Evolutionary conservation across 1,140 invertebrate species (phyloP), one percentile per base, ranked within the genome.

Genomic region (Drosophila bipectinata): DNA sequence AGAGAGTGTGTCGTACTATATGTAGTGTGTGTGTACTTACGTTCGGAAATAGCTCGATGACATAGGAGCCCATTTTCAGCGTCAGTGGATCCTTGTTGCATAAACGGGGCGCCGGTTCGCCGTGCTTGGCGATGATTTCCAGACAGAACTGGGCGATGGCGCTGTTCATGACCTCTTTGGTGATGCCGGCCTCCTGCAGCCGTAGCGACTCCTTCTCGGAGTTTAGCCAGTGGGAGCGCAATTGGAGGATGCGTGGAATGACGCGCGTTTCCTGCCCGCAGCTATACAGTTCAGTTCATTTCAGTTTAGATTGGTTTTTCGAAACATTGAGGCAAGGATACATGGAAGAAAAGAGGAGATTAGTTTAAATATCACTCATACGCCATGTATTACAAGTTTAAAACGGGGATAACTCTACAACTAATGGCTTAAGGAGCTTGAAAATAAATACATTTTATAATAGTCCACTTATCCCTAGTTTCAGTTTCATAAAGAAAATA

Each of bases 31-130:
- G 15, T 34, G 26, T 62, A 75, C 90, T 91, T 91, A 92, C 95
- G 90, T 96, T 96, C 63, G 95, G 95, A 91, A 96, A 96, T 45
- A 96, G 92, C 76, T 96, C 95, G 48, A 96, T 93, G 71, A 96
- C 95, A 91, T 96, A 96, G 26, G 96, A 96, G 79, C 98, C 97
- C 93, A 98, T 98, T 93, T 99, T 99, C 44, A 99, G 94, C 14
- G 98, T 98, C 58, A 99, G 95, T 14, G 99, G 99, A 94, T 99
- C 99, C 93, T 99, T 99, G 94, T 99, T 99, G 93, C 99, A 99
- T 54, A 99, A 94, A 53, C 96, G 94, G 32, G 96, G 94, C 56
- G 99, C 98, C 10, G 98, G 96, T 79, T 98, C 97, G 26, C 98
- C 99, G 93, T 99, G 98, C 72, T 96, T 95, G 47, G 97, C 97